Evolutionary conservation across 2,113 vertebrate species (phyloP).

Genomic region (Ammospiza nelsoni): DNA sequence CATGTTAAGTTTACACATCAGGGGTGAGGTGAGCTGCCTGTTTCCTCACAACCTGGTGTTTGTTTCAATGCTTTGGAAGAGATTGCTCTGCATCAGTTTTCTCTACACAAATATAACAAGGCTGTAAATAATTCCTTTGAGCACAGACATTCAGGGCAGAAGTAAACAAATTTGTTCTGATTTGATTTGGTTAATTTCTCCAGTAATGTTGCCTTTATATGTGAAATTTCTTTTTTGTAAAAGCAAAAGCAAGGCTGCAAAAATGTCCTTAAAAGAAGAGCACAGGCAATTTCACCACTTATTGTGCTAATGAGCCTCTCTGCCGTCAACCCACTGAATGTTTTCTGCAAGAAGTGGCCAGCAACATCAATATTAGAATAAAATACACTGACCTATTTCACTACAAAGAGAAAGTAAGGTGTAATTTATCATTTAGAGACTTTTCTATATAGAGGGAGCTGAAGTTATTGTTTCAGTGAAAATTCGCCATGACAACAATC

Average conservation of each 20-base stretch:
- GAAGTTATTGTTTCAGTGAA: slow-evolving; percentile 44
- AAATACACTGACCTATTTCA: not conserved
- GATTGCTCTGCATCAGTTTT: not conserved
- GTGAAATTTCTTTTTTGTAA: not conserved
- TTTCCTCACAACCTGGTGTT: not conserved
- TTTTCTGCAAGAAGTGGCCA: slow-evolving; percentile 3
- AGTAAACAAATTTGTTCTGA: not conserved
- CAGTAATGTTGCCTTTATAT: not conserved
- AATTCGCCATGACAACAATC: slow-evolving; percentile 46
- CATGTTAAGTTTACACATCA: not conserved
- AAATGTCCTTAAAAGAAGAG: not conserved
- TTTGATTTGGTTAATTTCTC: not conserved
- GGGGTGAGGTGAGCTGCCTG: not conserved
- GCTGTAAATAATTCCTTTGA: not conserved
- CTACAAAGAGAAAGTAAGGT: not conserved
- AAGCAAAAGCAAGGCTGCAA: not conserved
- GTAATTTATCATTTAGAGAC: not conserved
- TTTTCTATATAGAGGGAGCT: not conserved
- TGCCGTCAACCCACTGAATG: not conserved
- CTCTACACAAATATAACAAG: not conserved
- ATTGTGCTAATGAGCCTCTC: not conserved
- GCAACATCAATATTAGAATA: not conserved
- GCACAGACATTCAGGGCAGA: not conserved
- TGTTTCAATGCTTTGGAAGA: not conserved
- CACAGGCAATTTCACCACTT: not conserved